Conservation (phyloP, 1,140 invertebrate species). For the Watersipora subatra region DNA sequence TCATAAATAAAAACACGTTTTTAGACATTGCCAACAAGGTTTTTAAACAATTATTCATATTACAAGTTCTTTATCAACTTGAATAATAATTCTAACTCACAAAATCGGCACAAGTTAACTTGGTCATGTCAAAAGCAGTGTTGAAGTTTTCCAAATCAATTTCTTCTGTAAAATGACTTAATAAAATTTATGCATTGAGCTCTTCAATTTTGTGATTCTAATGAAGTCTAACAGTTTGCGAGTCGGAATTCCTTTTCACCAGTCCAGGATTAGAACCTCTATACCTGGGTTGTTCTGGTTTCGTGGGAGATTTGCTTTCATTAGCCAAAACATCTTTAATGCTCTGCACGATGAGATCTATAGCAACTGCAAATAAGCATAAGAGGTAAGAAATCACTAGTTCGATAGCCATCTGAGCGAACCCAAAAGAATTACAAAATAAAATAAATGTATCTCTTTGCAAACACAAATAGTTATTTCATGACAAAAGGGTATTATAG, state of each 20-base stretch:
- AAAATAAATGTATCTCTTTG: not conserved
- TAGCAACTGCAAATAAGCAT: constrained; percentile 69
- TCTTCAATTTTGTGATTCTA: too few relatives aligned
- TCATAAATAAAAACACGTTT: too few relatives aligned
- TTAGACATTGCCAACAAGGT: too few relatives aligned
- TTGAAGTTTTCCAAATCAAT: too few relatives aligned
- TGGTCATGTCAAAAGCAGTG: too few relatives aligned
- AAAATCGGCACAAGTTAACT: too few relatives aligned
- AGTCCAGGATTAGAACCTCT: not conserved
- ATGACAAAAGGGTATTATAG: not conserved
- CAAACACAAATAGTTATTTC: not conserved
- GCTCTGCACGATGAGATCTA: constrained; percentile 95
- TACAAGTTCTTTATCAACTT: too few relatives aligned
- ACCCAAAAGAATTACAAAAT: not conserved
- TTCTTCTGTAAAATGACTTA: too few relatives aligned
- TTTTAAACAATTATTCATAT: too few relatives aligned
- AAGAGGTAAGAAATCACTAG: not conserved
- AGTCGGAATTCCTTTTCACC: not conserved
- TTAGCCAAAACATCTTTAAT: constrained; percentile 79
- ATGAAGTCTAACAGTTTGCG: not conserved
- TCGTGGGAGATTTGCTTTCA: not conserved
- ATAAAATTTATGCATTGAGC: too few relatives aligned
- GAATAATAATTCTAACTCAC: too few relatives aligned
- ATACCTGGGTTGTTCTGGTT: not conserved
- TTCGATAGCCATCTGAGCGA: not conserved